Evolutionary conservation across 2,888 invertebrate species (phyloP), one percentile per base, ranked within the genome.

Genomic region (Melipona beecheii): DNA sequence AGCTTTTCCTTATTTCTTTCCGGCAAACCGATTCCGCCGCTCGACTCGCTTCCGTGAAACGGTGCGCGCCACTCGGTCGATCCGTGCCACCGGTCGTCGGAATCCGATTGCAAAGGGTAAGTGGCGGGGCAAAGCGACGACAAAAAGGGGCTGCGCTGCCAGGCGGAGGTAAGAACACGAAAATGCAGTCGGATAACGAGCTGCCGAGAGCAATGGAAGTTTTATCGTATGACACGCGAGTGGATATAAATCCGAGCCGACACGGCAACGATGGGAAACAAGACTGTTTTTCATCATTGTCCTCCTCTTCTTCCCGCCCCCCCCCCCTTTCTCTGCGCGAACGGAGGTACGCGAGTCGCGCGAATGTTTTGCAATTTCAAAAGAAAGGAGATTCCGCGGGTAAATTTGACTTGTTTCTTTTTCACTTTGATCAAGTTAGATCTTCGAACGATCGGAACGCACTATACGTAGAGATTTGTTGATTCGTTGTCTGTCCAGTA

Each of bases 101-200:
- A n/a, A 86, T 87, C 87, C 78, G 81, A 87, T 86, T 78, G 84
- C 78, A 64, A 36, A 36, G 56, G 66, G 74, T 65, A 75, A 83
- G 58, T 66, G 71, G 72, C 36, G 50, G n/a, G 15, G 31, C 49
- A n/a, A n/a, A 36, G 31, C n/a, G 21, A 21, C 36, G 52, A 43
- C 56, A 27, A 36, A 54, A 72, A 24, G 56, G 17, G 75, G 43
- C 43, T 43, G 65, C 36, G 65, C 36, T 54, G 13, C 43, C 49
- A 52, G 65, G 27, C 60, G 72, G 49, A 65, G 76, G 31, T 21
- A 56, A n/a, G 11, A 58, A 19, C 78, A 83, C 72, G 85, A 78
- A 81, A 81, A 81, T 87, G 70, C 85, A 79, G 83, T 75, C 71
- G 80, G 72, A 76, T 87, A 87, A 85, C 87, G 84, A 86, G 86